These are phyloP conservation scores for Synchiropus splendidus DNA, from an alignment of 2,113 vertebrate species.

Conservation along the genomic window DNA sequence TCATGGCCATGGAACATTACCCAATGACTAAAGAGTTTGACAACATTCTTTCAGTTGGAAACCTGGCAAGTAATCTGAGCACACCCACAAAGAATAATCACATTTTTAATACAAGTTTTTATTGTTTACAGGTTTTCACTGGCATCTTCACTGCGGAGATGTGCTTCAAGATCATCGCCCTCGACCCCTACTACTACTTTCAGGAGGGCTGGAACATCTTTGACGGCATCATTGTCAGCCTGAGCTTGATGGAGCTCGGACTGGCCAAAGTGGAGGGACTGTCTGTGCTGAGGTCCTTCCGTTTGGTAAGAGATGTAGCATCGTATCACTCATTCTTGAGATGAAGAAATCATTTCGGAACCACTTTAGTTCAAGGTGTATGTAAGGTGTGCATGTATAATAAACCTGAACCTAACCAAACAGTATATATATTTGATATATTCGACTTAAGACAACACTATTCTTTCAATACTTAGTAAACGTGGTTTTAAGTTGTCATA, in stretches of 20 bases:
- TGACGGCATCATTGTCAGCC: constrained; percentile 91
- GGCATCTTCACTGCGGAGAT: constrained; percentile 98
- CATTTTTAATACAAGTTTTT: too few relatives aligned
- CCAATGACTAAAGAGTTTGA: constrained; percentile 86
- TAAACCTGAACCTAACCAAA: too few relatives aligned
- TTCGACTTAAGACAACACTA: too few relatives aligned
- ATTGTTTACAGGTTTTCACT: constrained; percentile 90
- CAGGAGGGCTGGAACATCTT: constrained; percentile 99
- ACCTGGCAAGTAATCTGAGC: constrained; percentile 72
- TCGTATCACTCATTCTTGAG: neutral
- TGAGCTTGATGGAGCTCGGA: constrained; percentile 96
- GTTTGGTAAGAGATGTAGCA: constrained; percentile 76
- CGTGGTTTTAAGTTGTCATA: too few relatives aligned
- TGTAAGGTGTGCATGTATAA: too few relatives aligned
- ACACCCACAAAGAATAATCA: too few relatives aligned
- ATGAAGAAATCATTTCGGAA: neutral
- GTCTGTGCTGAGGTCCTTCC: constrained; percentile 90
- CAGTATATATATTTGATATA: too few relatives aligned
- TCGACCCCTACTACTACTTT: constrained; percentile 97
- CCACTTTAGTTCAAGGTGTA: neutral
- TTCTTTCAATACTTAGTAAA: too few relatives aligned
- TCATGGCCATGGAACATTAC: constrained; percentile 99
- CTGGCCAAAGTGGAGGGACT: constrained; percentile 90
- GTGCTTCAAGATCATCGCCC: constrained; percentile 93
- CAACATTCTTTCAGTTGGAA: constrained; percentile 81